These are phyloP conservation scores for Pollachius pollachius DNA, from an alignment of 2,113 vertebrate species.

Conservation along the genomic window DNA sequence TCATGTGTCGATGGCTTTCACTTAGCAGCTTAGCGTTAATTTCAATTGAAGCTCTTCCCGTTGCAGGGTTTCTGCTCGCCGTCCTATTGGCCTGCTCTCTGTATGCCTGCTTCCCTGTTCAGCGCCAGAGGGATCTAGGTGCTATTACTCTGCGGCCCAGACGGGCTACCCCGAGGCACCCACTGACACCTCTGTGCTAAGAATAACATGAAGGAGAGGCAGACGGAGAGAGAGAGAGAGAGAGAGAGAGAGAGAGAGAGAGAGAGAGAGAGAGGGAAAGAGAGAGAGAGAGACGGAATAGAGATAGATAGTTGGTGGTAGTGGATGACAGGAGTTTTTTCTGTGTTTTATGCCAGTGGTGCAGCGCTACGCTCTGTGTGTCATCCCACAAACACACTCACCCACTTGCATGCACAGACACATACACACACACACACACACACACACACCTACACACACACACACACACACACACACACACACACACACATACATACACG, in stretches of 20 bases:
- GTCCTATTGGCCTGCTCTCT: conserved; percentile 10
- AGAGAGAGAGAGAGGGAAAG: conserved; percentile 39
- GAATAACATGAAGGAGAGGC: conserved; percentile 15
- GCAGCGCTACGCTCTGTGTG: not conserved
- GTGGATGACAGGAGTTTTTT: not conserved
- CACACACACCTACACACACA: conserved; percentile 2
- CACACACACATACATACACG: conserved; percentile 4
- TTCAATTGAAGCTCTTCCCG: conserved; percentile 8
- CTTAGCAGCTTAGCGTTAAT: not conserved
- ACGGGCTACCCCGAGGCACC: conserved; percentile 50
- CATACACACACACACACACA: conserved; percentile 19
- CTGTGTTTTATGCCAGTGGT: not conserved
- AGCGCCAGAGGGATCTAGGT: conserved; percentile 7
- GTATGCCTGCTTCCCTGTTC: conserved; percentile 23
- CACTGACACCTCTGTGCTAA: conserved; percentile 33
- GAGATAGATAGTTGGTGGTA: conserved; percentile 22
- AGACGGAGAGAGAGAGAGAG: conserved; percentile 49
- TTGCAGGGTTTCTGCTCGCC: not conserved
- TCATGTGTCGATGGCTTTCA: too few relatives aligned
- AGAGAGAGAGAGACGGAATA: conserved; percentile 25
- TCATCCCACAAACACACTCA: not conserved
- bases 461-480: conserved; percentile 19
- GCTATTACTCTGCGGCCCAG: conserved; percentile 39
- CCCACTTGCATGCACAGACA: not conserved
- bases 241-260: conserved; percentile 27